Evolutionary conservation across 2,113 vertebrate genomes (phyloP).

Genomic region (Saguinus imperator): DNA sequence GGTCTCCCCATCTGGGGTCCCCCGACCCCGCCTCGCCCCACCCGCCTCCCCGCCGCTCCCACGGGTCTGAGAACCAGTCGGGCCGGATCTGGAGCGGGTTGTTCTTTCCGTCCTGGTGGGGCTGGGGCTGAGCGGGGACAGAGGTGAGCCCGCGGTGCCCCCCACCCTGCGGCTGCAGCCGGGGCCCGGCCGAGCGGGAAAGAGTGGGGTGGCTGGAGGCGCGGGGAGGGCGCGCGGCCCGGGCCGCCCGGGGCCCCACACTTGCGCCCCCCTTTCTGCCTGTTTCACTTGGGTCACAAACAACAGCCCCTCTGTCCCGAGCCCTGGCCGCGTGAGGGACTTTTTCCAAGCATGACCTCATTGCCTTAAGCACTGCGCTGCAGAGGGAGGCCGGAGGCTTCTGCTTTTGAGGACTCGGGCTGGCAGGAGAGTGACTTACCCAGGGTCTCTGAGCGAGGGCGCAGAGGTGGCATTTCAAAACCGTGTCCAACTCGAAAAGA

Average conservation of each 20-base stretch:
- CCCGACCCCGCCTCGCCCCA: not conserved
- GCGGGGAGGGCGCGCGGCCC: too few relatives aligned
- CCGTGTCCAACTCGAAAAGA: not conserved
- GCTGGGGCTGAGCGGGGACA: not conserved
- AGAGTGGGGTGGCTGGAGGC: not conserved
- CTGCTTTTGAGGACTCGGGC: not conserved
- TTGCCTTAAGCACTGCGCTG: not conserved
- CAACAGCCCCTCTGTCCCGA: constrained; percentile 79
- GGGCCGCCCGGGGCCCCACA: rapidly evolving
- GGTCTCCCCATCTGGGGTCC: not conserved
- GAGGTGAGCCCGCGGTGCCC: not conserved
- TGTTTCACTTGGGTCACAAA: constrained; percentile 59
- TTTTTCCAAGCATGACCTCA: constrained; percentile 38
- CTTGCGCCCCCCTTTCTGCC: not conserved
- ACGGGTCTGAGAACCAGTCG: not conserved
- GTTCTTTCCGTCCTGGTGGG: not conserved
- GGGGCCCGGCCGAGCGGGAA: not conserved
- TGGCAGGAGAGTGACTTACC: not conserved
- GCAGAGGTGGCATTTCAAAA: not conserved
- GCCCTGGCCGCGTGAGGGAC: constrained; percentile 81
- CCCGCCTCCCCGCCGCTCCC: not conserved
- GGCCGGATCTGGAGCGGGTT: not conserved
- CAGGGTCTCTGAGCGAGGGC: not conserved
- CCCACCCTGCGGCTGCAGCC: not conserved
- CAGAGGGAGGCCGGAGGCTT: not conserved